Conservation (phyloP, 1,140 invertebrate genomes). For the Aphidius gifuensis region DNA sequence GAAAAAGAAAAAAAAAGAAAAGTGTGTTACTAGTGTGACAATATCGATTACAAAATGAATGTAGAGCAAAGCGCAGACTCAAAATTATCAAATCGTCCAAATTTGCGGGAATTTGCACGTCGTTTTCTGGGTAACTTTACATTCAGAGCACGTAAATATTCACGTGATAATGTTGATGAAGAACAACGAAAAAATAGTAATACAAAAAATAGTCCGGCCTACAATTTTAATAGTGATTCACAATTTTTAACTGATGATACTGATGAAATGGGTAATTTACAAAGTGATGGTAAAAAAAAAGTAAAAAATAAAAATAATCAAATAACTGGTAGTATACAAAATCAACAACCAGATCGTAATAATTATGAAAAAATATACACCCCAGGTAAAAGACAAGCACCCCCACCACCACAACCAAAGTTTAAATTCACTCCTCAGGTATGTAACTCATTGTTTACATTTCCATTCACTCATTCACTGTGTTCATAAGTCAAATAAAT, state of each 20-base stretch:
- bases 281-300: conserved; percentile 41
- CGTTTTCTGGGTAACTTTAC: conserved; percentile 30
- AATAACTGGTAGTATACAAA: conserved; percentile 15
- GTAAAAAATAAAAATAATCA: conserved; percentile 26
- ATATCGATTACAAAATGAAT: conserved; percentile 30
- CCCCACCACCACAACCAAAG: conserved; percentile 36
- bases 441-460: not conserved
- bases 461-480: not conserved
- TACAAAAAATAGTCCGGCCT: not conserved
- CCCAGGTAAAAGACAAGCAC: conserved; percentile 44
- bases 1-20: too few species aligned
- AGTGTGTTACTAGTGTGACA: too few species aligned
- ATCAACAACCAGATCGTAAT: conserved; percentile 18
- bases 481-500: not conserved
- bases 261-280: conserved; percentile 44
- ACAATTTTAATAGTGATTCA: not conserved
- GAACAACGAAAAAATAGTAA: not conserved
- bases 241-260: too few species aligned
- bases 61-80: conserved; percentile 41
- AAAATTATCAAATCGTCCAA: conserved; percentile 27
- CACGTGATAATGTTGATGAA: not conserved
- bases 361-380: conserved; percentile 37
- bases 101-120: conserved; percentile 37
- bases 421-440: conserved; percentile 17
- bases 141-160: conserved; percentile 14